Base-by-base conservation (phyloP, 2,113 vertebrate species). In the Oncorhynchus tshawytscha region DNA sequence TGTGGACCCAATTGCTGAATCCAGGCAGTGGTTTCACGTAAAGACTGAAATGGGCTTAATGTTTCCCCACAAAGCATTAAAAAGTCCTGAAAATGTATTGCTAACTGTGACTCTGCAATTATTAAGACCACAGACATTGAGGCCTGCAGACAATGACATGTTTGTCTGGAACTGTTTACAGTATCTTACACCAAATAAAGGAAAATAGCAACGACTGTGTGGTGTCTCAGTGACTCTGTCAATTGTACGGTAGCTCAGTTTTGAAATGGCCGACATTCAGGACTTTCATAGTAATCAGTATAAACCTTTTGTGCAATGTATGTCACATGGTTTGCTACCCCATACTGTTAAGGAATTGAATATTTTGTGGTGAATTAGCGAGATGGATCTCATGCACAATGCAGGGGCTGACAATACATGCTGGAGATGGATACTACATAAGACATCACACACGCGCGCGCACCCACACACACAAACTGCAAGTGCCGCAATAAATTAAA, bases 1-100 rank as follows among this genome's bases (percentile, higher is more conserved):
- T 85, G 72, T 79, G 72, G 71, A 68, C 29, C 31, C 31, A n/a
- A 68, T 68, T 34, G 15, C 18, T 68, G 27, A 5, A n/a, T 87
- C 82, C 72, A 72, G 74, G 87, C 64, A 62, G 86, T 82, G 85
- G 88, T 84, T 89, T 85, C 80, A 75, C 60, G n/a, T 74, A 73
- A 74, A 84, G 77, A 82, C 75, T 82, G 78, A 3, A 0, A 81
- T 67, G 82, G 64, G 74, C 60, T 77, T 82, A 78, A 31, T 45
- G 75, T 79, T 72, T 71, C 62, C 73, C 83, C 88, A 59, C 84
- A 77, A 71, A 29, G 74, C 39, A 76, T 78, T 83, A 77, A 81
- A 77, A 83, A 57, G 62, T 69, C 16, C 48, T 75, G 70, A 64
- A 80, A 76, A 75, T 54, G 34, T 80, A 81, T 85, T 87, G 85